A percentile compares a stretch with the other conserved stretches of the same genome.
Evolutionary conservation across 1,140 invertebrate genomes (phyloP).

Genomic region (Pinna nobilis): DNA sequence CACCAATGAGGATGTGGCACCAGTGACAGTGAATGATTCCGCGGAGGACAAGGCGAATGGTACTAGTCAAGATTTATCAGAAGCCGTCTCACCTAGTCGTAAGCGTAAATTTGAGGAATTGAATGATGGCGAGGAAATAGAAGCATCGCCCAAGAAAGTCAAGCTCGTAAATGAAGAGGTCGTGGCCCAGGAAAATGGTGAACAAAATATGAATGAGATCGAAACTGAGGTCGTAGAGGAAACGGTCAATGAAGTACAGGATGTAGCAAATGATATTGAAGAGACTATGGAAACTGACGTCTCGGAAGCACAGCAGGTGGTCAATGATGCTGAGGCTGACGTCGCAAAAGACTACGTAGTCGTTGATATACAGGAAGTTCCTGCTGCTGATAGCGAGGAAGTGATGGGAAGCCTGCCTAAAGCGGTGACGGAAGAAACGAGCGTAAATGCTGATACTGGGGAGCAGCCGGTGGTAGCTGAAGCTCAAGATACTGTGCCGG

Average conservation of each 20-base stretch:
- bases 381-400: conserved; percentile 61
- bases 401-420: conserved; percentile 55
- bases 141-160: conserved; percentile 32
- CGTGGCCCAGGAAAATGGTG: conserved; percentile 7
- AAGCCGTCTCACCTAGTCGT: conserved; percentile 26
- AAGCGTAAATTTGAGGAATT: conserved; percentile 42
- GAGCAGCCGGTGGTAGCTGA: neutral
- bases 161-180: conserved; percentile 19
- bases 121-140: conserved; percentile 24
- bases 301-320: conserved; percentile 5
- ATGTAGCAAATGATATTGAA: conserved; percentile 1
- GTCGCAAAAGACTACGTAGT: conserved; percentile 63
- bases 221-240: conserved; percentile 8
- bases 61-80: conserved; percentile 2
- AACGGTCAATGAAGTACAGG: conserved; percentile 1
- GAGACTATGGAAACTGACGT: conserved; percentile 16
- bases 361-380: conserved; percentile 65
- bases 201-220: conserved; percentile 4
- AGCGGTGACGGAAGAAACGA: neutral
- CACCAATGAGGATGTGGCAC: neutral
- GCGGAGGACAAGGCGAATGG: conserved; percentile 6
- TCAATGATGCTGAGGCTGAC: conserved; percentile 30
- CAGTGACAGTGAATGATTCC: conserved; percentile 8
- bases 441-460: neutral
- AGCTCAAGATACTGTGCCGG: neutral